These are phyloP conservation scores for Oxyura jamaicensis DNA, from an alignment of 2,113 vertebrate genomes.

Conservation along the genomic window DNA sequence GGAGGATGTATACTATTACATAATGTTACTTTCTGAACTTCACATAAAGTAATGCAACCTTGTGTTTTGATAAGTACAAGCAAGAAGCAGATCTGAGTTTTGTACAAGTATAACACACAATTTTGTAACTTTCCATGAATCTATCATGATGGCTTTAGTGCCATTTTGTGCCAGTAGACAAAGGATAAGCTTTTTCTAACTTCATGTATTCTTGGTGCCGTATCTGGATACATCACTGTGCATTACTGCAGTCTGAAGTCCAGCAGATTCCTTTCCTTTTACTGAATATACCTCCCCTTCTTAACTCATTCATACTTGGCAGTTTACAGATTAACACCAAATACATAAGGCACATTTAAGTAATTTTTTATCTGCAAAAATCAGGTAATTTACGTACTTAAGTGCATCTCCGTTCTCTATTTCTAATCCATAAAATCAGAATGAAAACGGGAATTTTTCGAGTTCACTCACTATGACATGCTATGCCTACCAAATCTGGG, in stretches of 20 bases:
- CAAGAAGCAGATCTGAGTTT: background rate
- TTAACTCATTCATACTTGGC: background rate
- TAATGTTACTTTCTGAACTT: background rate
- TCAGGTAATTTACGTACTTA: background rate
- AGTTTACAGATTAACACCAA: background rate
- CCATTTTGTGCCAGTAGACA: background rate
- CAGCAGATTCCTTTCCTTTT: background rate
- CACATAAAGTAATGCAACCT: rapidly evolving
- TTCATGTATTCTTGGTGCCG: background rate
- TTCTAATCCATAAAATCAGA: background rate
- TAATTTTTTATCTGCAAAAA: background rate
- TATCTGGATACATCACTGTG: rapidly evolving
- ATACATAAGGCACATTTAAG: background rate
- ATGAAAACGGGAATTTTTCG: background rate
- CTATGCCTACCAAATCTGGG: background rate
- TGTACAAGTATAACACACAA: background rate
- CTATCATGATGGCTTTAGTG: background rate
- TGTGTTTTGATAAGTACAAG: background rate
- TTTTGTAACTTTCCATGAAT: background rate
- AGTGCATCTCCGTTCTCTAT: background rate
- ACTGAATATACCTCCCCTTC: rapidly evolving
- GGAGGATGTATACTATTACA: background rate
- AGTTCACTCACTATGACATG: background rate
- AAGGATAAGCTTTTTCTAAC: background rate
- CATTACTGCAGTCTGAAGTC: background rate